Conservation (phyloP, 2,113 vertebrate genomes). For the Buteo buteo region DNA sequence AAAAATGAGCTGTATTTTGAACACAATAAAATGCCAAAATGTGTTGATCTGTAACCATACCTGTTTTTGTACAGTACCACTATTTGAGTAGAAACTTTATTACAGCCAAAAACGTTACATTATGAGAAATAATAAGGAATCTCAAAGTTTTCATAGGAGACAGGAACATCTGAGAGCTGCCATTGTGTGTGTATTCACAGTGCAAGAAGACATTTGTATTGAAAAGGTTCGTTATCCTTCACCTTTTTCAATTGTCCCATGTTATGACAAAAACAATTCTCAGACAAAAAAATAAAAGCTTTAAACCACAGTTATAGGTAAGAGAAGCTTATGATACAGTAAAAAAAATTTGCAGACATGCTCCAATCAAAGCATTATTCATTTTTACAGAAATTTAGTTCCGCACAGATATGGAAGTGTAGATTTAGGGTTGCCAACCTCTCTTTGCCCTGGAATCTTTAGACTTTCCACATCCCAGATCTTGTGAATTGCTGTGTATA, state of each 20-base stretch:
- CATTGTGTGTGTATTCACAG: neutral
- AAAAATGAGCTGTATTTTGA: neutral
- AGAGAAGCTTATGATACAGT: neutral
- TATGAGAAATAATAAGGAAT: neutral
- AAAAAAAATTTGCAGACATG: neutral
- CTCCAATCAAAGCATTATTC: neutral
- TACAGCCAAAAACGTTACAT: neutral
- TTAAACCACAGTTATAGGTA: neutral
- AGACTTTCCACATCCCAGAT: neutral
- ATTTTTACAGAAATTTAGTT: neutral
- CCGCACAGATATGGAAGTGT: neutral
- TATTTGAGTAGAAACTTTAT: neutral
- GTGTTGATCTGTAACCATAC: neutral
- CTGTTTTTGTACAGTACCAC: neutral
- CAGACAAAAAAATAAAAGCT: neutral
- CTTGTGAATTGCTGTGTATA: neutral
- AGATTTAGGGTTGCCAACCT: neutral
- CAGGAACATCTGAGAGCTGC: neutral
- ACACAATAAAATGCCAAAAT: neutral
- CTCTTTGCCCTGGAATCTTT: neutral
- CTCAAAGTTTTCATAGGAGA: neutral
- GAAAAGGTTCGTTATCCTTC: neutral
- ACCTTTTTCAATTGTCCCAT: neutral
- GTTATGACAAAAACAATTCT: neutral
- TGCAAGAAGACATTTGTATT: neutral